Percentiles rank a stretch among this genome's conserved stretches.
Conservation (phyloP, 1,140 invertebrate genomes). For the Drosophila mayri region DNA sequence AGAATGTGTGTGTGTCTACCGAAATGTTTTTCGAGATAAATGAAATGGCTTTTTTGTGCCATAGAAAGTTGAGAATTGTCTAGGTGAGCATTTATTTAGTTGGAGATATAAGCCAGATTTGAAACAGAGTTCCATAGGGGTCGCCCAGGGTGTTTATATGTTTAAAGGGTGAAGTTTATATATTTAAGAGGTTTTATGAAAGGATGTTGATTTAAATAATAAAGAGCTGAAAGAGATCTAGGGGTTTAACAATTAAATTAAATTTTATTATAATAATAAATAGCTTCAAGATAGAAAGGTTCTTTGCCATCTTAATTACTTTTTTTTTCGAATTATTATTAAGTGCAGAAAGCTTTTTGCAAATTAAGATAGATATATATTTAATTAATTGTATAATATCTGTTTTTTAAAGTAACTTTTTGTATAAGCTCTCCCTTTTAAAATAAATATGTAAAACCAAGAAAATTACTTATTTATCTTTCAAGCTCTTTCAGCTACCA, state of each 20-base stretch:
- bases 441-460: too few relatives aligned
- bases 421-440: too few relatives aligned
- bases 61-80: conserved; percentile 17
- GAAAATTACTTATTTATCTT: too few relatives aligned
- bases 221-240: background rate
- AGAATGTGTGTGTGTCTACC: background rate
- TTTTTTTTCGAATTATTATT: too few relatives aligned
- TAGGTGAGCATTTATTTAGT: conserved; percentile 9
- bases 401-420: too few relatives aligned
- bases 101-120: conserved; percentile 21
- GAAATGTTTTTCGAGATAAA: conserved; percentile 34
- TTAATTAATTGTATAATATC: too few relatives aligned
- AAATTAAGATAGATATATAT: too few relatives aligned
- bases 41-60: conserved; percentile 31
- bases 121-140: background rate
- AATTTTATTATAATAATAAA: background rate
- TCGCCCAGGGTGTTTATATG: background rate
- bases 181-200: background rate
- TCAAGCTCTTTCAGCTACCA: background rate
- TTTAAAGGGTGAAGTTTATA: background rate
- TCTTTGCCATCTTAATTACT: too few relatives aligned
- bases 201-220: background rate
- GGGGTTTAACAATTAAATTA: background rate
- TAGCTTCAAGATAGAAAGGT: too few relatives aligned
- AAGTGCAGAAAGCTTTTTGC: too few relatives aligned